phyloP scores from a whole-genome alignment of 2,797 vertebrate species.

The Siniperca obscura region DNA sequence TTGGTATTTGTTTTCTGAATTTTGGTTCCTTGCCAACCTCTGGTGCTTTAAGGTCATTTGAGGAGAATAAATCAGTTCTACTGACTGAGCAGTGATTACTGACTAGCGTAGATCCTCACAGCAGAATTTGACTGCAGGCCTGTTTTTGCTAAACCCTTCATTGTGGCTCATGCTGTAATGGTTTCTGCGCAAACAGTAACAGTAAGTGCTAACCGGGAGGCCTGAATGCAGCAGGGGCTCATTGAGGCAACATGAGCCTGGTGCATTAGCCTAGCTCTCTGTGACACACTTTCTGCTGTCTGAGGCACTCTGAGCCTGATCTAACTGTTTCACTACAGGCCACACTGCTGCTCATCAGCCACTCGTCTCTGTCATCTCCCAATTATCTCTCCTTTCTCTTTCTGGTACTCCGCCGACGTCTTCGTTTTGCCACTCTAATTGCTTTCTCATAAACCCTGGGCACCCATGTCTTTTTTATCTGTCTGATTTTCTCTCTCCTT shows the following conservation, averaged over 20 bases:
- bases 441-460: constrained; percentile 33
- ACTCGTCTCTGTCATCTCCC: constrained; percentile 40
- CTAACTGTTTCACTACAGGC: constrained; percentile 45
- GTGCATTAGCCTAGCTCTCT: constrained; percentile 67
- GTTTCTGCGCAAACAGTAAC: constrained; percentile 57
- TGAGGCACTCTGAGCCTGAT: constrained; percentile 55
- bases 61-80: constrained; percentile 12
- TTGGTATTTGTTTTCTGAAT: constrained; percentile 30
- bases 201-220: constrained; percentile 54
- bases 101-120: constrained; percentile 39
- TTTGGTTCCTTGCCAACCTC: constrained; percentile 15
- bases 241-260: constrained; percentile 52
- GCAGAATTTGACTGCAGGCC: constrained; percentile 44
- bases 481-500: constrained; percentile 25
- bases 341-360: constrained; percentile 37
- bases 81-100: constrained; percentile 48
- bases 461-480: constrained; percentile 35
- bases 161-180: constrained; percentile 45
- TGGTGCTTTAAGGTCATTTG: constrained; percentile 30
- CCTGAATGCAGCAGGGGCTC: constrained; percentile 36
- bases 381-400: constrained; percentile 33
- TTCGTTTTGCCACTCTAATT: constrained; percentile 53
- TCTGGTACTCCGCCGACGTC: constrained; percentile 19
- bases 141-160: constrained; percentile 53
- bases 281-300: constrained; percentile 67